phyloP scores from a whole-genome alignment of 2,113 vertebrate species.

The Urocitellus parryii region DNA sequence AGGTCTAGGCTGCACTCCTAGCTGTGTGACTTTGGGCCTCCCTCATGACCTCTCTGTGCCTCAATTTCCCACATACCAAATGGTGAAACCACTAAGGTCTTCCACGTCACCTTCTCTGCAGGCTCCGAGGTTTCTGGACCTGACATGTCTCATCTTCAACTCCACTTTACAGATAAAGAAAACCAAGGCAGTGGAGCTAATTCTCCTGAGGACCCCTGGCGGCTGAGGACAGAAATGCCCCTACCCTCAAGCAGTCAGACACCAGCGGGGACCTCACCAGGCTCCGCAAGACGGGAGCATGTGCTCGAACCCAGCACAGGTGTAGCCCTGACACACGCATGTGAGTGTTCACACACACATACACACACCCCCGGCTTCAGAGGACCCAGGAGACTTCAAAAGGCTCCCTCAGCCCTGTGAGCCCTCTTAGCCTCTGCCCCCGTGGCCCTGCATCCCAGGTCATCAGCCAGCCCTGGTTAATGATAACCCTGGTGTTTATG shows the following conservation, averaged over 20 bases:
- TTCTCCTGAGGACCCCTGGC: neutral
- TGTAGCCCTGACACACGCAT: neutral
- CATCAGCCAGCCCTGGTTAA: conserved; percentile 53
- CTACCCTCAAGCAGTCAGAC: neutral
- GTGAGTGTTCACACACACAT: fast-evolving
- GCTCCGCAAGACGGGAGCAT: neutral
- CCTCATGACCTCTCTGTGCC: neutral
- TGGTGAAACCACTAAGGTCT: neutral
- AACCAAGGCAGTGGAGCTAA: neutral
- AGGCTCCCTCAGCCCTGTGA: neutral
- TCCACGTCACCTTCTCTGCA: fast-evolving
- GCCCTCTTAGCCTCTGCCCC: neutral
- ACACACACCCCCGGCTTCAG: neutral
- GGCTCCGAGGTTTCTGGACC: neutral
- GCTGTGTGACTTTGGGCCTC: neutral
- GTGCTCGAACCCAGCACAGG: no score
- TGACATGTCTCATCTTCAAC: neutral
- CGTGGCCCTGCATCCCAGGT: neutral
- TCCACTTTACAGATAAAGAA: neutral
- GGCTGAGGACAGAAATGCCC: neutral
- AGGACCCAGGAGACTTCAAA: neutral
- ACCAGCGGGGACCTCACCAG: neutral
- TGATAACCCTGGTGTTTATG: conserved; percentile 65
- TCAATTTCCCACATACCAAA: neutral
- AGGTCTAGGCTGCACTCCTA: neutral